These are phyloP conservation scores for Andrena chrysosceles DNA, from an alignment of 2,888 invertebrate genomes.

Conservation along the genomic window DNA sequence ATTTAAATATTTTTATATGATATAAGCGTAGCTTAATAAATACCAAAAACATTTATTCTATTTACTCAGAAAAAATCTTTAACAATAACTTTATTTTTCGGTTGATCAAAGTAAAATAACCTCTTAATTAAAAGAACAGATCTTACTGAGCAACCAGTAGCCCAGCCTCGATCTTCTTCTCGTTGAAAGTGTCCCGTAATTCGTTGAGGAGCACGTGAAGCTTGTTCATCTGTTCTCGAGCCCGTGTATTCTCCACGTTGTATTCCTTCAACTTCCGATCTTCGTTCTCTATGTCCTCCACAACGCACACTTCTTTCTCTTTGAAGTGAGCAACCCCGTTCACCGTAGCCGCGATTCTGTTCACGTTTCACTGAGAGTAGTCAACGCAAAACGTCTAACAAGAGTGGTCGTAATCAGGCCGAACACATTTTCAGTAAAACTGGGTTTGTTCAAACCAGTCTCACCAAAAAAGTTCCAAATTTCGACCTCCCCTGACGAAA, in stretches of 20 bases:
- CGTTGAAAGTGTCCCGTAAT: conserved; percentile 53
- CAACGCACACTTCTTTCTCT: conserved; percentile 68
- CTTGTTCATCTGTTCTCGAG: conserved; percentile 58
- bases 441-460: too few relatives aligned
- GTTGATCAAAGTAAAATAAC: too few relatives aligned
- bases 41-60: too few relatives aligned
- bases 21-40: too few relatives aligned
- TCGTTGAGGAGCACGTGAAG: conserved; percentile 49
- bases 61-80: too few relatives aligned
- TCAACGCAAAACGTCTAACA: neutral
- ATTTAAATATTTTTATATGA: too few relatives aligned
- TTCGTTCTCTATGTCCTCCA: conserved; percentile 62
- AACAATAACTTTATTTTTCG: too few relatives aligned
- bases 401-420: neutral
- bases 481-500: neutral
- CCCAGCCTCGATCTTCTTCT: conserved; percentile 69
- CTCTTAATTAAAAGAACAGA: neutral
- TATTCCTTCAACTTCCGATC: conserved; percentile 42
- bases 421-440: neutral
- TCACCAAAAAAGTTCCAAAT: neutral
- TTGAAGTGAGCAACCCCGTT: conserved; percentile 70
- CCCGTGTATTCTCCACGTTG: conserved; percentile 30
- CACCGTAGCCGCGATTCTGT: conserved; percentile 64
- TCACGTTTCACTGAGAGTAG: conserved; percentile 17
- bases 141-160: conserved; percentile 71